Percentiles rank a stretch among this genome's conserved stretches.
Evolutionary conservation across 2,113 vertebrate species (phyloP).

Genomic region (Otis tarda): DNA sequence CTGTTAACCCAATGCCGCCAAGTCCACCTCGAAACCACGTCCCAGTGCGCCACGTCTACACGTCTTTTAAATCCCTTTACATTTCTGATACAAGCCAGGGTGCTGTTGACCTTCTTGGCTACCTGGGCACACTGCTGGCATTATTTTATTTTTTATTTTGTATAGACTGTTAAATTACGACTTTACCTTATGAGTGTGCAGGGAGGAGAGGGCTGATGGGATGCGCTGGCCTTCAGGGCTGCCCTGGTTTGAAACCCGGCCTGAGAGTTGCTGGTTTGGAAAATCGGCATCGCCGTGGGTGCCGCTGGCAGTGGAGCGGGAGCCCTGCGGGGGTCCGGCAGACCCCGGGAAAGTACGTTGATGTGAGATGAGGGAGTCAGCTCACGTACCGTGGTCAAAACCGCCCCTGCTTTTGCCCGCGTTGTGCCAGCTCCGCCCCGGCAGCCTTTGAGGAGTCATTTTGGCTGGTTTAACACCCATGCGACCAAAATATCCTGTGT

Average conservation of each 20-base stretch:
- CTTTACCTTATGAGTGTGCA: neutral
- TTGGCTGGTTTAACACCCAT: neutral
- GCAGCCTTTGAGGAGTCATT: neutral
- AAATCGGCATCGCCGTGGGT: neutral
- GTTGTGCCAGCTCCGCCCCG: neutral
- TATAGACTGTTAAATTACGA: neutral
- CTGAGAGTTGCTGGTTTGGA: neutral
- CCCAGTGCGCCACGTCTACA: no score
- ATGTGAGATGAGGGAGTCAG: neutral
- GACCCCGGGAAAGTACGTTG: accelerated
- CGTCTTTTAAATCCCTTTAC: no score
- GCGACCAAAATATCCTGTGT: neutral
- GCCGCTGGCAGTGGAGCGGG: no score
- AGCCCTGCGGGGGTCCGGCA: neutral
- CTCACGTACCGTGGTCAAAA: accelerated
- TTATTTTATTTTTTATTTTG: neutral
- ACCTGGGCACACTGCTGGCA: neutral
- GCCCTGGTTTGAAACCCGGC: neutral
- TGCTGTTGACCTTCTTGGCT: neutral
- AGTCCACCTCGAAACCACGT: no score
- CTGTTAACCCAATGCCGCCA: neutral
- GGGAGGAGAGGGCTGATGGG: neutral
- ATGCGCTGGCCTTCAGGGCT: neutral
- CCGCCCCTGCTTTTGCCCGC: neutral
- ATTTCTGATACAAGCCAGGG: neutral